Evolutionary conservation across 2,113 vertebrate species (phyloP), one percentile per base, ranked within the genome.

Genomic region (Uria aalge): DNA sequence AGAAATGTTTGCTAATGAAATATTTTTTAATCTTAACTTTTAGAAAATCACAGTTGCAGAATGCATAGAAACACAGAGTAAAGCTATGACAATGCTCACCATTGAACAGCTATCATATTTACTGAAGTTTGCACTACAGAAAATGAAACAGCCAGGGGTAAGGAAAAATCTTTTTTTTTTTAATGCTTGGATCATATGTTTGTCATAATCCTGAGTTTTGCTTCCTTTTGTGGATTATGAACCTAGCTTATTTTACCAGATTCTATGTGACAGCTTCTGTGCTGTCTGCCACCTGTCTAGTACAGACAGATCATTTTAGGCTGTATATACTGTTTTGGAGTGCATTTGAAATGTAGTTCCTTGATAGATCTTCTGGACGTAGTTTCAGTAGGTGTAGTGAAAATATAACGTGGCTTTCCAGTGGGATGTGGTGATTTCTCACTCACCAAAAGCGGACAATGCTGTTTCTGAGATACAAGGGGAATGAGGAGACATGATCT

Each of bases 51-150:
- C 99, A 77, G 99, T 99, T 12, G 99, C 99, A 88, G 99, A 99
- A 97, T 99, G 99, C 99, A 99, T 99, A 97, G 99, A 99, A 98
- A 99, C 99, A 53, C 99, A 99, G 98, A 99, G 99, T 98, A 99
- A 99, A 98, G 99, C 99, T 93, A 99, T 99, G 99, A 99, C 99
- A 53, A 99, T 99, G 99, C 98, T 99, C 95, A 99, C 99, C 92
- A 99, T 99, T 63, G 99, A 99, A 97, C 99, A 99, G 96, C 98
- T 99, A 88, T 99, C 99, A 34, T 99, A 99, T 98, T 98, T 99
- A 97, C 99, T 99, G 94, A 99, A 99, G 98, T 99, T 99, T 98
- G 99, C 99, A 97, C 99, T 99, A 97, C 99, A 99, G 98, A 99
- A 99, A 98, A 99, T 99, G 98, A 99, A 99, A 96, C 99, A 99